Evolutionary conservation across 2,797 vertebrate genomes (phyloP).

Genomic region (Acipenser ruthenus): DNA sequence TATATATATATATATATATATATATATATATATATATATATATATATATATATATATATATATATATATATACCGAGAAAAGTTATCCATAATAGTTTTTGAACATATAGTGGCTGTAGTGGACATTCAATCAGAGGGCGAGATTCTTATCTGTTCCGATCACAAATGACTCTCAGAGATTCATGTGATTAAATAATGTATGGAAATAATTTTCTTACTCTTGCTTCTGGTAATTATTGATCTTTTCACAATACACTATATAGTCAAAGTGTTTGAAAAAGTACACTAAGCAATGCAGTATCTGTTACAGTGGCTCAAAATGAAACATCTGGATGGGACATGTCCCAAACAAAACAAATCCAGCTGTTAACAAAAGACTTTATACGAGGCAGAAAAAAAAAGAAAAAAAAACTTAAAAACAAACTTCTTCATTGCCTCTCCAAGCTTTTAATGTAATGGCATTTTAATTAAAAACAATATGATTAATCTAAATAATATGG

Average conservation of each 20-base stretch:
- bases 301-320: slow-evolving; percentile 65
- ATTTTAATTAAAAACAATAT: slow-evolving; percentile 11
- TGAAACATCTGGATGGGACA: slow-evolving; percentile 69
- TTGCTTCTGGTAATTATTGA: too few relatives aligned
- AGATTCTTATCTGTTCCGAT: too few relatives aligned
- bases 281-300: slow-evolving; percentile 53
- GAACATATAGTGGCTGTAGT: too few relatives aligned
- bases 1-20: too few relatives aligned
- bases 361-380: slow-evolving; percentile 42
- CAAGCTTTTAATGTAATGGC: slow-evolving; percentile 1
- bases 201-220: too few relatives aligned
- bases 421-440: slow-evolving; percentile 8
- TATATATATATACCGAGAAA: too few relatives aligned
- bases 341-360: slow-evolving; percentile 60
- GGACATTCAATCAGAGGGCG: too few relatives aligned
- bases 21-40: too few relatives aligned
- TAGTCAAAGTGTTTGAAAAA: slow-evolving; percentile 51
- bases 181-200: too few relatives aligned
- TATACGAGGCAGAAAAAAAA: slow-evolving; percentile 46
- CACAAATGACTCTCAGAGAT: too few relatives aligned
- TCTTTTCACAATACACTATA: slow-evolving; percentile 21
- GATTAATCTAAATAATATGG: slow-evolving; percentile 1
- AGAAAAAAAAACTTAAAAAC: slow-evolving; percentile 40
- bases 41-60: too few relatives aligned
- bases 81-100: too few relatives aligned